Evolutionary conservation across 2,797 vertebrate species (phyloP).

Genomic region (Pterois miles): DNA sequence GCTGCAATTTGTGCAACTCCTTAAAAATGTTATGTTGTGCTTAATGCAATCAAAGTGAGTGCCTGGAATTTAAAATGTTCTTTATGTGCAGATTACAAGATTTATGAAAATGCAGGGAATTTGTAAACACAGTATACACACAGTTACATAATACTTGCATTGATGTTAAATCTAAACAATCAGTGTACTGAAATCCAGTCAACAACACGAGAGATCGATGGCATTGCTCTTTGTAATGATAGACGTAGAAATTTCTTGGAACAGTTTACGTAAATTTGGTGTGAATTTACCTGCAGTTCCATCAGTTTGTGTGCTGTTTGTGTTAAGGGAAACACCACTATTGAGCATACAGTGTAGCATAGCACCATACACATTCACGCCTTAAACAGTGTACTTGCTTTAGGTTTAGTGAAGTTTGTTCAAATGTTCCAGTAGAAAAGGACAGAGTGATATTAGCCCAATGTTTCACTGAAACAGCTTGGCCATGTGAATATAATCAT

Average conservation of each 20-base stretch:
- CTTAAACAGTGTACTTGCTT: constrained; percentile 84
- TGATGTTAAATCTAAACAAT: constrained; percentile 55
- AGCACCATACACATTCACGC: constrained; percentile 84
- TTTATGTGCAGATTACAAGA: constrained; percentile 83
- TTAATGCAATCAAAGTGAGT: constrained; percentile 92
- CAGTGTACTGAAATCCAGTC: constrained; percentile 52
- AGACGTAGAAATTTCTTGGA: constrained; percentile 49
- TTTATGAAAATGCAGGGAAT: constrained; percentile 87
- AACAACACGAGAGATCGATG: constrained; percentile 55
- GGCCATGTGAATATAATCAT: constrained; percentile 61
- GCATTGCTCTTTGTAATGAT: constrained; percentile 60
- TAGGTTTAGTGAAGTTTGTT: constrained; percentile 75
- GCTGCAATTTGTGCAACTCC: constrained; percentile 89
- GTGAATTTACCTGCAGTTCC: constrained; percentile 68
- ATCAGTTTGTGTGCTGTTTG: constrained; percentile 53
- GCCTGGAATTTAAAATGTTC: constrained; percentile 86
- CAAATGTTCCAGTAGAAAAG: constrained; percentile 68
- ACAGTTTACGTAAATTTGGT: constrained; percentile 61
- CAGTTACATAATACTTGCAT: constrained; percentile 70
- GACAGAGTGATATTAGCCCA: constrained; percentile 39
- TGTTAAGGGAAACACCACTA: constrained; percentile 77
- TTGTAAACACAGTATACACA: constrained; percentile 83
- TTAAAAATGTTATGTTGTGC: constrained; percentile 88
- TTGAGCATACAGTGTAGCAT: constrained; percentile 85
- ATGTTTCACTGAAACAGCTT: constrained; percentile 49